Evolutionary conservation across 2,888 invertebrate species (phyloP), one percentile per base, ranked within the genome.

Genomic region (Lapara coniferarum): DNA sequence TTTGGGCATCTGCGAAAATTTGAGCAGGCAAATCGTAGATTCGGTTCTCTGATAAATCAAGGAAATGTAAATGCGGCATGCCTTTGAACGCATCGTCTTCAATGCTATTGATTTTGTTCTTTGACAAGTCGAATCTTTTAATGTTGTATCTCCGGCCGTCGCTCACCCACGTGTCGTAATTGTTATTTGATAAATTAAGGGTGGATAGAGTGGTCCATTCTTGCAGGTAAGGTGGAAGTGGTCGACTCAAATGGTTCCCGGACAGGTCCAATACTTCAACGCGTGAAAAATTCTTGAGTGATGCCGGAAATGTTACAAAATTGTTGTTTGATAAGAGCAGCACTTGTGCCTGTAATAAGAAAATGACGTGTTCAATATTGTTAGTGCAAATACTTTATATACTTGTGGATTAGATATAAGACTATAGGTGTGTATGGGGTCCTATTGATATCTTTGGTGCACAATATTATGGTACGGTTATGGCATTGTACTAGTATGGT

Each of bases 31-130:
- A 83, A 37, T 90, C 84, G 14, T 94, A 89, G 67, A 97, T 91
- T 84, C 95, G 95, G 82, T 97, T 97, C 78, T 94, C 95, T 0
- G 97, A 96, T 78, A 97, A 87, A 85, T 97, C 96, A 16, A 97
- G 85, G 46, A 87, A 87, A 68, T 93, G 91, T 51, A 97, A 85
- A 67, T 92, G 87, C 55, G 92, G 86, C 74, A 96, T 86, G 58
- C 90, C 92, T 25, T 83, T 85, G 81, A 97, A 97, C 0, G 96
- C 95, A 69, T 94, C 93, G 59, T 89, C 86, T 59, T 95, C 95
- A 25, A 97, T 88, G 1, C 82, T 85, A 53, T 92, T 94, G 66
- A 97, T 94, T 68, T 95, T 94, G 82, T 97, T 97, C 57, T 93
- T 92, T 0, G 96, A 96, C 67, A 97, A 83, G 80, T 96, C 96